A percentile compares a stretch with the other conserved stretches of the same genome.
Conservation (phyloP, 2,888 invertebrate genomes). For the Synanthedon formicaeformis region DNA sequence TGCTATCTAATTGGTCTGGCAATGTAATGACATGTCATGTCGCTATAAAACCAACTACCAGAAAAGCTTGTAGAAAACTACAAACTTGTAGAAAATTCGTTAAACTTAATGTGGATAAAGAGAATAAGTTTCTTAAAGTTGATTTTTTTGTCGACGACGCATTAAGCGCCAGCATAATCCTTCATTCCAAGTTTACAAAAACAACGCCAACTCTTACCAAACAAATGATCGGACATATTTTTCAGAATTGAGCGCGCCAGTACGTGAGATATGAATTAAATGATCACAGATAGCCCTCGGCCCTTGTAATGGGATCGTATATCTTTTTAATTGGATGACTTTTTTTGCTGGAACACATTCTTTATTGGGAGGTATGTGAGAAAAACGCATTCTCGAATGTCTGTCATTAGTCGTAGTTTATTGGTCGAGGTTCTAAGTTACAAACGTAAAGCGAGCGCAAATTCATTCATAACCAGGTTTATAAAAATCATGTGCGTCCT, state of each 20-base stretch:
- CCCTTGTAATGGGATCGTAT: conserved; percentile 46
- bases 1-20: no score
- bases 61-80: no score
- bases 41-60: no score
- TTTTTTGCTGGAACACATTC: conserved; percentile 41
- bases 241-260: background rate
- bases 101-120: no score
- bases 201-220: background rate
- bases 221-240: background rate
- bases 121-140: no score
- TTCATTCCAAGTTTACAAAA: background rate
- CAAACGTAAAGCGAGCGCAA: conserved; percentile 4
- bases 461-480: background rate
- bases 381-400: conserved; percentile 53
- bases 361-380: conserved; percentile 39
- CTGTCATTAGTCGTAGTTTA: conserved; percentile 45
- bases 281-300: conserved; percentile 35
- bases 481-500: background rate
- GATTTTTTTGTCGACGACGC: background rate
- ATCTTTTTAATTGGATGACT: conserved; percentile 60
- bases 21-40: no score
- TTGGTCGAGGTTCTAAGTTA: conserved; percentile 13
- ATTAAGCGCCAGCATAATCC: background rate
- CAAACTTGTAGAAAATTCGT: no score
- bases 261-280: conserved; percentile 64